A percentile compares a stretch with the other conserved stretches of the same genome.
phyloP scores from a whole-genome alignment of 2,888 invertebrate genomes.

The Esperia sulphurella region DNA sequence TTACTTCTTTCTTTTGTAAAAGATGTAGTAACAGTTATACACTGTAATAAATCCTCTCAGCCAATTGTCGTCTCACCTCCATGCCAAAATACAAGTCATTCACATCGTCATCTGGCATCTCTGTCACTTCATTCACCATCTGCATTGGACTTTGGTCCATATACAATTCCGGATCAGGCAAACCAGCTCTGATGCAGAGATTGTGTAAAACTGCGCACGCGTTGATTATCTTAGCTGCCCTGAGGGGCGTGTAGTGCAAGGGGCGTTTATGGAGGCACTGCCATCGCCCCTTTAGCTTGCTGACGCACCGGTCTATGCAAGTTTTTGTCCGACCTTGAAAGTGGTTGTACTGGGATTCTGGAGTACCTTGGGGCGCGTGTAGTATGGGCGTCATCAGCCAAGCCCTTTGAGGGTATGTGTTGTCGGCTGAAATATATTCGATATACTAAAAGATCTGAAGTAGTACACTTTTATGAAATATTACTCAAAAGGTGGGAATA shows the following conservation, averaged over 20 bases:
- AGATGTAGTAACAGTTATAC: conserved; percentile 17
- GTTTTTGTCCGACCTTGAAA: conserved; percentile 43
- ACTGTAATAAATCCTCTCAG: conserved; percentile 50
- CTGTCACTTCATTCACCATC: conserved; percentile 35
- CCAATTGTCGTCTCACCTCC: conserved; percentile 47
- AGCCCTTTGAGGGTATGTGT: conserved; percentile 47
- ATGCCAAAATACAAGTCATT: conserved; percentile 50
- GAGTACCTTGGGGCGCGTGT: conserved; percentile 44
- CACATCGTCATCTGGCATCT: conserved; percentile 46
- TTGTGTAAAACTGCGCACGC: conserved; percentile 54
- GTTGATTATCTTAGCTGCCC: conserved; percentile 52
- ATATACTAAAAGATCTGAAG: not conserved
- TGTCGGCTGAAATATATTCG: conserved; percentile 33
- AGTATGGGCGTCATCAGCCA: conserved; percentile 54
- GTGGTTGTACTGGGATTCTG: conserved; percentile 52
- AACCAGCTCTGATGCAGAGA: conserved; percentile 36
- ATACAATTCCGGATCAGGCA: conserved; percentile 37
- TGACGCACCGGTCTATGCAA: conserved; percentile 44
- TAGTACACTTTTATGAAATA: too few species aligned
- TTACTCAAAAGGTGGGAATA: too few species aligned
- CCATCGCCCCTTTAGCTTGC: conserved; percentile 48
- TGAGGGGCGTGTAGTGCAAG: conserved; percentile 46
- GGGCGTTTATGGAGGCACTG: conserved; percentile 46
- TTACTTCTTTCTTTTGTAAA: not conserved
- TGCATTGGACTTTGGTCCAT: conserved; percentile 34